Evolutionary conservation across 2,797 vertebrate species (phyloP).

Genomic region (Salarias fasciatus): DNA sequence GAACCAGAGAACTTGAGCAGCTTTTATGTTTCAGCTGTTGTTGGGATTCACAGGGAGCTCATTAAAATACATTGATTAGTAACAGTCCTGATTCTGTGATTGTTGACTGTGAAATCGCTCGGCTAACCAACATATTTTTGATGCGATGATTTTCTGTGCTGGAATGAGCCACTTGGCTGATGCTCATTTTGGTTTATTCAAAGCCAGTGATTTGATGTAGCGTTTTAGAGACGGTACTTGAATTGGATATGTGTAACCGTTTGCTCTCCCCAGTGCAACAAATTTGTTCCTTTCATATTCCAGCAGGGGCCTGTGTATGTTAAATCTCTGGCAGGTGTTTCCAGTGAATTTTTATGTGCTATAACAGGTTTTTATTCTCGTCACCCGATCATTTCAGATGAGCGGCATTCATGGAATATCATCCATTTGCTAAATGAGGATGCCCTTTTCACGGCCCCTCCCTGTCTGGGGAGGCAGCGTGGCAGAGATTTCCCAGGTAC

Average conservation of each 20-base stretch:
- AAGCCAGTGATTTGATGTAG: slow-evolving; percentile 72
- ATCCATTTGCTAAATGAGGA: slow-evolving; percentile 70
- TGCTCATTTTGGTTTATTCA: slow-evolving; percentile 66
- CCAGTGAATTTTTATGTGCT: slow-evolving; percentile 57
- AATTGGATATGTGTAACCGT: slow-evolving; percentile 68
- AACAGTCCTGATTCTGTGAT: slow-evolving; percentile 69
- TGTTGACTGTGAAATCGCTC: slow-evolving; percentile 71
- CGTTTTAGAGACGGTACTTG: slow-evolving; percentile 66
- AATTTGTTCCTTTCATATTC: slow-evolving; percentile 61
- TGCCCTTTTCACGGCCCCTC: slow-evolving; percentile 4
- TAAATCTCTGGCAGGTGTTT: slow-evolving; percentile 72
- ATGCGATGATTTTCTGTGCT: slow-evolving; percentile 59
- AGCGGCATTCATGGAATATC: slow-evolving; percentile 59
- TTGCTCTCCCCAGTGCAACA: slow-evolving; percentile 38
- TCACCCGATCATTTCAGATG: slow-evolving; percentile 55
- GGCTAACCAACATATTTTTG: slow-evolving; percentile 59
- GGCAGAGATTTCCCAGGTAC: slow-evolving; percentile 59
- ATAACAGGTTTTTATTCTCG: slow-evolving; percentile 56
- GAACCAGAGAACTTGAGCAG: slow-evolving; percentile 69
- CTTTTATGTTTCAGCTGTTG: slow-evolving; percentile 72
- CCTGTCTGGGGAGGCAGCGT: slow-evolving; percentile 24
- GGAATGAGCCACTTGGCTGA: slow-evolving; percentile 68
- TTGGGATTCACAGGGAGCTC: slow-evolving; percentile 70
- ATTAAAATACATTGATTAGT: slow-evolving; percentile 78
- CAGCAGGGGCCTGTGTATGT: slow-evolving; percentile 41